Percentiles rank a stretch among this genome's conserved stretches.
phyloP scores from a whole-genome alignment of 2,888 invertebrate species.

The Platycheirus rosarum region DNA sequence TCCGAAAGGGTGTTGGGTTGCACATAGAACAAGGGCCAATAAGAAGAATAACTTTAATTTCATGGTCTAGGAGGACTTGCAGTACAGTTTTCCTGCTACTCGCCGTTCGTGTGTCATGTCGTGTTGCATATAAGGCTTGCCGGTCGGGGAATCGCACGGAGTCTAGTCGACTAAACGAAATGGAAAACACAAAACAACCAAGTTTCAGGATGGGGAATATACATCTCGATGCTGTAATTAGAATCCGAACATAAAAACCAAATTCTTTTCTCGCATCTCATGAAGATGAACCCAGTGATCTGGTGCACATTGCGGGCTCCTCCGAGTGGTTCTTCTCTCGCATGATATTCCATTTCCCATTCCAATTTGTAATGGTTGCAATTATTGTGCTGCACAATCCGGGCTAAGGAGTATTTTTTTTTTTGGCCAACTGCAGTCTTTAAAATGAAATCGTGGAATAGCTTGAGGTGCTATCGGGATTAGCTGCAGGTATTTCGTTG shows the following conservation, averaged over 20 bases:
- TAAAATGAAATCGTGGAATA: conserved; percentile 50
- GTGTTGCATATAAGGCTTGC: conserved; percentile 27
- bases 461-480: conserved; percentile 68
- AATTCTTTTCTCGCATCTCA: conserved; percentile 67
- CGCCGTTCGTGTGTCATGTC: conserved; percentile 49
- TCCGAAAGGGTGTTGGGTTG: conserved; percentile 58
- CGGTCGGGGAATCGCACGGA: conserved; percentile 1
- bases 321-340: conserved; percentile 25
- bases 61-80: conserved; percentile 69
- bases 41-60: conserved; percentile 65
- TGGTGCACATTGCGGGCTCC: conserved; percentile 52
- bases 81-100: conserved; percentile 3
- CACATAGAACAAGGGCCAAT: conserved; percentile 48
- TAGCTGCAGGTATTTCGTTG: conserved; percentile 53
- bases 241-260: conserved; percentile 71
- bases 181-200: conserved; percentile 53
- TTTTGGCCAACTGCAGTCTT: not conserved
- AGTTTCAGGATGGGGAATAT: conserved; percentile 50
- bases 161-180: conserved; percentile 36
- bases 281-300: conserved; percentile 70
- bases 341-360: conserved; percentile 65
- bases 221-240: conserved; percentile 69
- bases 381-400: conserved; percentile 53
- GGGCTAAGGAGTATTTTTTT: too few species aligned
- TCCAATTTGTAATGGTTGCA: conserved; percentile 72